phyloP scores from a whole-genome alignment of 2,113 vertebrate genomes.

The Dicaeum eximium region DNA sequence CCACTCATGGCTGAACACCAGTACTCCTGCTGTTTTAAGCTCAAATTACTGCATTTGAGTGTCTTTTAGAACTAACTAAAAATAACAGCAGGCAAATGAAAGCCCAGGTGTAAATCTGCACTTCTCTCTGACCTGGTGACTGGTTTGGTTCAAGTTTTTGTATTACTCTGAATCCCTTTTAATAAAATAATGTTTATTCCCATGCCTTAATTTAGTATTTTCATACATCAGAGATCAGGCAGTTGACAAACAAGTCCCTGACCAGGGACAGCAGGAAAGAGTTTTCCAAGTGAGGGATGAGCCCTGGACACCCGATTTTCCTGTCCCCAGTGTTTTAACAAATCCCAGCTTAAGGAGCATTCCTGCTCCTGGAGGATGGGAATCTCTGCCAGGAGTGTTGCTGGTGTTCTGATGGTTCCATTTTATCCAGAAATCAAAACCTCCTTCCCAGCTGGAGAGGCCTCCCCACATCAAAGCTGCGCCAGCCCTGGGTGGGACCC shows the following conservation, averaged over 20 bases:
- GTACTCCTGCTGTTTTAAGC: background rate
- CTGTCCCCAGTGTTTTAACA: background rate
- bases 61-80: background rate
- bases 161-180: background rate
- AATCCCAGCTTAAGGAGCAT: background rate
- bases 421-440: background rate
- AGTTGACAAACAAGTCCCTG: background rate
- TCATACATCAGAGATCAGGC: too few species aligned
- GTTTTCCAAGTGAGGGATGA: background rate
- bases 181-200: background rate
- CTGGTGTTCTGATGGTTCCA: background rate
- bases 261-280: background rate
- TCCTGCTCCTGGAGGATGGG: background rate
- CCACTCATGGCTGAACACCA: background rate
- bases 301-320: fast-evolving
- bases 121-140: background rate
- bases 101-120: background rate
- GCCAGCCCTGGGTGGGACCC: background rate
- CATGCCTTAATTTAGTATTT: background rate
- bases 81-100: background rate
- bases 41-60: background rate
- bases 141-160: background rate
- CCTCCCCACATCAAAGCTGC: fast-evolving
- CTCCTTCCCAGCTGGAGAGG: background rate
- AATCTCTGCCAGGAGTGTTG: background rate